Conservation (phyloP, 2,113 vertebrate genomes). For the Barbus barbus region DNA sequence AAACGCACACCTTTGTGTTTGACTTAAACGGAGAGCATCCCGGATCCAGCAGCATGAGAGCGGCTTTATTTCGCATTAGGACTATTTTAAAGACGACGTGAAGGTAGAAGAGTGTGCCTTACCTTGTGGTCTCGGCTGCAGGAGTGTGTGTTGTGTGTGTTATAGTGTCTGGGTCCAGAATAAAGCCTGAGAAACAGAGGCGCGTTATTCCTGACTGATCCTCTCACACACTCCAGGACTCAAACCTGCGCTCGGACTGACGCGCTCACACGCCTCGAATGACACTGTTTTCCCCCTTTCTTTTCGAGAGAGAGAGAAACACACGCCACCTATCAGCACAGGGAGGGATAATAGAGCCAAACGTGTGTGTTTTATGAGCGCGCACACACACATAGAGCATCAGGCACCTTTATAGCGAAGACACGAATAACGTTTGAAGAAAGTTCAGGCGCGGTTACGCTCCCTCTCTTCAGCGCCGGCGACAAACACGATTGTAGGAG, state of each 20-base stretch:
- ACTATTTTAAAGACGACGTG: background rate
- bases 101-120: conserved; percentile 13
- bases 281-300: conserved; percentile 98
- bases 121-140: conserved; percentile 23
- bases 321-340: conserved; percentile 99
- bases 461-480: background rate
- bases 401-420: conserved; percentile 23
- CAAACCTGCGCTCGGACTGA: conserved; percentile 99
- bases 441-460: background rate
- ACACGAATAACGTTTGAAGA: conserved; percentile 27
- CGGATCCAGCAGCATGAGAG: background rate
- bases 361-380: conserved; percentile 67
- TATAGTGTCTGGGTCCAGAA: conserved; percentile 33
- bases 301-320: conserved; percentile 95
- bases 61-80: background rate
- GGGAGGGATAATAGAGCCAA: conserved; percentile 99
- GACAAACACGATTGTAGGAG: background rate
- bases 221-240: conserved; percentile 99
- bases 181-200: conserved; percentile 90
- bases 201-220: conserved; percentile 99
- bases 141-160: conserved; percentile 29
- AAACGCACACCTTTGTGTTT: background rate
- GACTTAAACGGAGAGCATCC: background rate
- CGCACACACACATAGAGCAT: conserved; percentile 8
- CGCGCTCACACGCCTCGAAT: conserved; percentile 99